Percentiles rank a stretch among this genome's conserved stretches.
Evolutionary conservation across 2,113 vertebrate species (phyloP).

Genomic region (Casuarius casuarius): DNA sequence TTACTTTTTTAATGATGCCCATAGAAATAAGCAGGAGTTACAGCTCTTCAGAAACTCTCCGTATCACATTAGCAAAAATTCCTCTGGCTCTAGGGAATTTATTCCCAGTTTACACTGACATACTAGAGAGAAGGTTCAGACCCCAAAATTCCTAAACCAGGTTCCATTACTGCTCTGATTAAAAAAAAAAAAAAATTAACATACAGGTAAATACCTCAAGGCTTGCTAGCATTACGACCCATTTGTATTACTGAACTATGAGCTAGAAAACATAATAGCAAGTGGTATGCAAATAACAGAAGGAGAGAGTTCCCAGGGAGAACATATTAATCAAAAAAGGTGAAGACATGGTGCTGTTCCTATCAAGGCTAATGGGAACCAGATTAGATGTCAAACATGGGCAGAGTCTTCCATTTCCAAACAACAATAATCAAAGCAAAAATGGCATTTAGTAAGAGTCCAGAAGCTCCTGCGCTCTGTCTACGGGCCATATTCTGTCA

Average conservation of each 20-base stretch:
- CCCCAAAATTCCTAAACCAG: not conserved
- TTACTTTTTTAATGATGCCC: not conserved
- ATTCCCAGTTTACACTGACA: not conserved
- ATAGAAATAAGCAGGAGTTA: not conserved
- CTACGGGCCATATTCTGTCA: slow-evolving; percentile 36
- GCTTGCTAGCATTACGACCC: not conserved
- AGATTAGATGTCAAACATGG: slow-evolving; percentile 15
- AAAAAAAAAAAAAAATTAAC: not conserved
- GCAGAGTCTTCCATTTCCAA: slow-evolving; percentile 6
- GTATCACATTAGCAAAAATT: not conserved
- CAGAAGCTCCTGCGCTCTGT: slow-evolving; percentile 33
- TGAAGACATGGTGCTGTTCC: not conserved
- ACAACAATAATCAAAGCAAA: slow-evolving; percentile 24
- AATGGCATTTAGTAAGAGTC: slow-evolving; percentile 22
- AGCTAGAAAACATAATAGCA: not conserved
- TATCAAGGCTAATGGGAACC: not conserved
- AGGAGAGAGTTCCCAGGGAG: not conserved
- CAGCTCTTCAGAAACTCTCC: not conserved
- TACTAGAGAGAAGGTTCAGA: not conserved
- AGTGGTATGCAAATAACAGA: not conserved
- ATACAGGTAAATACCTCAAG: not conserved
- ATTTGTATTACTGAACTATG: not conserved
- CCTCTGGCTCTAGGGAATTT: not conserved
- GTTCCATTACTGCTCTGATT: not conserved
- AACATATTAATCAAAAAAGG: not conserved